Base-by-base conservation (phyloP, 2,797 vertebrate species). In the Pangasius krempfi region DNA sequence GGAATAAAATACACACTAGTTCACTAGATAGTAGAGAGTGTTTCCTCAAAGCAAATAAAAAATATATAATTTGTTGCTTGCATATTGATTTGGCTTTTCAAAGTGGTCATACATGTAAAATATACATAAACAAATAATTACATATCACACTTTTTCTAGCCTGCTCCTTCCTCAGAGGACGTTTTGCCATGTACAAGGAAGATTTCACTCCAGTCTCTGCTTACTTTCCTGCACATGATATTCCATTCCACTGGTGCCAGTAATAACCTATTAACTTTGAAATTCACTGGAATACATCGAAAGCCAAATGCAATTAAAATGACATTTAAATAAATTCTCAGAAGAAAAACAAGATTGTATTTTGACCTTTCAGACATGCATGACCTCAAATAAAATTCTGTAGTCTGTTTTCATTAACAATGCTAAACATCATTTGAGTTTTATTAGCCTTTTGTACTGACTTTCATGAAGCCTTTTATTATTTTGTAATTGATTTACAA, bases 301-400 rank as follows among this genome's bases (percentile, higher is more conserved):
- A 82, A 81, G 54, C 79, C 54, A 86, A 86, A 89, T 89, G 76
- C 84, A 81, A 85, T 89, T 85, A 79, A 85, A 86, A 80, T 80
- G 64, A 88, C 76, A 82, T 86, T 89, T 81, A 81, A 86, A 40
- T 44, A 81, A 86, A 86, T 60, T 78, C 62, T 79, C 50, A 7
- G 20, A 85, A 62, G 72, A 79, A 56, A 80, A 80, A 60, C 40
- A 85, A 44, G 50, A 70, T 75, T 84, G 64, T 80, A 66, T 54
- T 68, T 72, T 30, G 14, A 60, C 54, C 64, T 60, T 22, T 86
- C 50, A 70, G 84, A 86, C 50, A 33, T 84, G 16, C 50, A n/a
- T 64, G 27, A 81, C 75, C 68, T 80, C 62, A 81, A 81, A 47
- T 88, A 84, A 44, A 9, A 27, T 47, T 22, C 58, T 72, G 30